Evolutionary conservation across 1,140 invertebrate genomes (phyloP), one percentile per base, ranked within the genome.

Genomic region (Formica exsecta): DNA sequence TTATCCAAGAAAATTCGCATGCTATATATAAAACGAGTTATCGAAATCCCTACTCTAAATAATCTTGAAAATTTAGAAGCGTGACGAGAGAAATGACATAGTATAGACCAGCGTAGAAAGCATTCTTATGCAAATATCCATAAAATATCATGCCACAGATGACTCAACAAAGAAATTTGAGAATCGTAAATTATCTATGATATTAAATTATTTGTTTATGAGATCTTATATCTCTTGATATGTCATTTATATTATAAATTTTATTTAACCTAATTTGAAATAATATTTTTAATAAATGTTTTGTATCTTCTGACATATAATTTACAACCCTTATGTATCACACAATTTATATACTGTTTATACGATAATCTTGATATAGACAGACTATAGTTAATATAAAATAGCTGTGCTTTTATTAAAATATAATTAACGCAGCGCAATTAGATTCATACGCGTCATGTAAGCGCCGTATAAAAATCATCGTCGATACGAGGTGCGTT

Each of bases 401-500:
- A 36, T 4, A 65, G 62, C n/a, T 66, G 19, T 29, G 13, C 54
- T 70, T 80, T 70, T 68, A 41, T 44, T 9, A 32, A 57, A 59
- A 41, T 25, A 59, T 32, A 54, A 68, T 41, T n/a, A 38, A 79
- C 44, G 13, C 9, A 5, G 5, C 22, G 65, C 64, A 70, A 80
- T 54, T 57, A 68, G 44, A 38, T 57, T 38, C 65, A 54, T 8
- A 8, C 22, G 9, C 32, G 44, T 64, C 75, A 9, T 36, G 22
- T 70, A n/a, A 22, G n/a, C 41, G 61, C 1, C 13, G n/a, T 48
- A 70, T 80, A 44, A 80, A 80, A 41, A 70, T 16, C 25, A 29
- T 22, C 29, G 22, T 9, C 64, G 51, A 80, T 80, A 59, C 9
- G 11, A 22, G 19, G 25, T 9, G 36, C 36, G 36, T 3, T 80